A percentile compares a stretch with the other conserved stretches of the same genome.
These are phyloP conservation scores for Dolichallabes microphthalmus DNA, from an alignment of 2,113 vertebrate genomes.

Conservation along the genomic window DNA sequence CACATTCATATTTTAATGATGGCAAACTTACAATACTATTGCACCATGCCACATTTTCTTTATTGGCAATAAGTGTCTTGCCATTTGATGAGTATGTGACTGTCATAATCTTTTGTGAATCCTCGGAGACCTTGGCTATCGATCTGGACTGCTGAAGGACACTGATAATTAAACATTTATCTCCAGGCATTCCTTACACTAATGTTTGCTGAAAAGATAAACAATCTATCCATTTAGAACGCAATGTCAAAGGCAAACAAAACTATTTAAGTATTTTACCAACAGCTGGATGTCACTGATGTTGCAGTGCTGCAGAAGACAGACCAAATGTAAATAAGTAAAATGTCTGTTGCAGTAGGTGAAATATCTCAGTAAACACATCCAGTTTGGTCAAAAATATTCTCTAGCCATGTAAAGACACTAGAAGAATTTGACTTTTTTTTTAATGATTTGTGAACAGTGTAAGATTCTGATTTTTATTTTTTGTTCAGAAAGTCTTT, in stretches of 20 bases:
- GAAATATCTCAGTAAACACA: neutral
- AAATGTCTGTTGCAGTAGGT: slow-evolving; percentile 8
- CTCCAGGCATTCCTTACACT: neutral
- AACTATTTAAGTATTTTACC: neutral
- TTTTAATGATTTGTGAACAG: slow-evolving; percentile 11
- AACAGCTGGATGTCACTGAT: neutral
- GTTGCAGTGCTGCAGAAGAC: neutral
- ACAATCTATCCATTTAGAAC: neutral
- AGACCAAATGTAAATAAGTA: neutral
- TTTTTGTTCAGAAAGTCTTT: neutral
- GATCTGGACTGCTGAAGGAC: slow-evolving; percentile 49
- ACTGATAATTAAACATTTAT: slow-evolving; percentile 48
- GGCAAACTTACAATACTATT: slow-evolving; percentile 23
- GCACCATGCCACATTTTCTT: slow-evolving; percentile 19
- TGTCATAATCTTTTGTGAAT: slow-evolving; percentile 40
- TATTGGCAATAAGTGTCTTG: slow-evolving; percentile 32
- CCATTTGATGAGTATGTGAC: slow-evolving; percentile 40
- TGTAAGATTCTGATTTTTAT: neutral
- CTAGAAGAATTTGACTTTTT: too few relatives aligned
- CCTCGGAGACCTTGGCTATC: slow-evolving; percentile 38
- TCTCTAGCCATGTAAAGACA: slow-evolving; percentile 23
- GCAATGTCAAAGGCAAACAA: slow-evolving; percentile 13
- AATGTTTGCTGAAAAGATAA: slow-evolving; percentile 2
- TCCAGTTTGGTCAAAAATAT: neutral
- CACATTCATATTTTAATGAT: slow-evolving; percentile 10